phyloP scores from a whole-genome alignment of 2,113 vertebrate genomes.

The Helogale parvula region DNA sequence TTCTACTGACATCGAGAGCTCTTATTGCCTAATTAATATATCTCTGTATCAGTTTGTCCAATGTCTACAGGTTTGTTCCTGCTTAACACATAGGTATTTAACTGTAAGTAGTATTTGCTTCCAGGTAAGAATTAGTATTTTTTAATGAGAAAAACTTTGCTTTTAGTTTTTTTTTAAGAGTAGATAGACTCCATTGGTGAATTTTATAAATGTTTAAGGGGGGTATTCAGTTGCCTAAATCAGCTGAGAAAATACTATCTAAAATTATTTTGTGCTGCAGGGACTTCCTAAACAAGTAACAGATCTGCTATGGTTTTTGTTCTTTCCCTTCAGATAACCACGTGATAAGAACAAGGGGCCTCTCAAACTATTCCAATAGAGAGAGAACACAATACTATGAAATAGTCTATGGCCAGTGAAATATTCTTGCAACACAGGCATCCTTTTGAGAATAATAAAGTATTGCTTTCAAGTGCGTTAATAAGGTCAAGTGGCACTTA shows the following conservation, averaged over 20 bases:
- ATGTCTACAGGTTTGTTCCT: neutral
- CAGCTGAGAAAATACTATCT: neutral
- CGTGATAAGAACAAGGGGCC: neutral
- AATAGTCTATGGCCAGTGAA: neutral
- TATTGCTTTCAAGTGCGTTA: constrained; percentile 22
- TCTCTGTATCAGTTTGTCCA: neutral
- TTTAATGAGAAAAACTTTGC: neutral
- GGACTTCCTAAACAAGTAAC: neutral
- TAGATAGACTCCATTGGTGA: neutral
- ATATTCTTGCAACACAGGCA: neutral
- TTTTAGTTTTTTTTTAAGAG: neutral
- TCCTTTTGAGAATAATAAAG: constrained; percentile 10
- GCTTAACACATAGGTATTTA: neutral
- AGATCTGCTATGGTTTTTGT: neutral
- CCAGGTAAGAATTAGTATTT: neutral
- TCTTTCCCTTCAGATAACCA: neutral
- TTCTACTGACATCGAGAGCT: neutral
- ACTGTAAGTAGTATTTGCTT: neutral
- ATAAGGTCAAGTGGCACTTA: constrained; percentile 44
- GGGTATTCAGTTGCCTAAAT: neutral
- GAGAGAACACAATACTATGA: neutral
- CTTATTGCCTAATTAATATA: neutral
- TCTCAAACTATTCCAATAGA: neutral
- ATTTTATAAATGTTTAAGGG: neutral
- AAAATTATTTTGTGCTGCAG: neutral